Percentiles rank a stretch among this genome's conserved stretches.
phyloP scores from a whole-genome alignment of 2,113 vertebrate genomes.

The Condylura cristata region DNA sequence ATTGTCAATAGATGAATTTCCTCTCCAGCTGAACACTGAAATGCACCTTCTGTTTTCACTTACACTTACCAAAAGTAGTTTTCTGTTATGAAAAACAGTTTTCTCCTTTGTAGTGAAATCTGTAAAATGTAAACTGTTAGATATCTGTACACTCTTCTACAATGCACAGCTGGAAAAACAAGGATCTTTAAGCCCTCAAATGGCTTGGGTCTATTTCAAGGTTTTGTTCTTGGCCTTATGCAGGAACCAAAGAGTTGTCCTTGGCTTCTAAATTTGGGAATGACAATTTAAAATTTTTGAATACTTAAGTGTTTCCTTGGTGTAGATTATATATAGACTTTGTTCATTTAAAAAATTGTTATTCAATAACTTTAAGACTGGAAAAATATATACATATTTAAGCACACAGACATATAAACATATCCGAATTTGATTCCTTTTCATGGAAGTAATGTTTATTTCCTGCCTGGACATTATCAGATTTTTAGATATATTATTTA shows the following conservation, averaged over 20 bases:
- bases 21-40: conserved; percentile 40
- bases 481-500: neutral
- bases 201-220: conserved; percentile 76
- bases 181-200: conserved; percentile 59
- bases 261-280: conserved; percentile 63
- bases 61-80: conserved; percentile 54
- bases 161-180: conserved; percentile 74
- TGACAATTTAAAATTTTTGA: conserved; percentile 46
- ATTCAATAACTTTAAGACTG: neutral
- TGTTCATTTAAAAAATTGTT: conserved; percentile 1
- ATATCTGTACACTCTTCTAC: conserved; percentile 53
- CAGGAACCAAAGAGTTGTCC: conserved; percentile 55
- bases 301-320: conserved; percentile 17
- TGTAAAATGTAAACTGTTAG: conserved; percentile 62
- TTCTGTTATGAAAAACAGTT: conserved; percentile 51
- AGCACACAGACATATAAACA: neutral
- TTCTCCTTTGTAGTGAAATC: conserved; percentile 39
- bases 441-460: neutral
- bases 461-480: neutral
- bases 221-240: conserved; percentile 77
- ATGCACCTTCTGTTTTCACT: conserved; percentile 60
- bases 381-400: neutral
- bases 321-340: neutral
- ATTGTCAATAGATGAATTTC: conserved; percentile 50
- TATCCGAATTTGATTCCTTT: neutral